A percentile compares a stretch with the other conserved stretches of the same genome.
Evolutionary conservation across 1,140 invertebrate genomes (phyloP).

Genomic region (Acromyrmex heyeri): DNA sequence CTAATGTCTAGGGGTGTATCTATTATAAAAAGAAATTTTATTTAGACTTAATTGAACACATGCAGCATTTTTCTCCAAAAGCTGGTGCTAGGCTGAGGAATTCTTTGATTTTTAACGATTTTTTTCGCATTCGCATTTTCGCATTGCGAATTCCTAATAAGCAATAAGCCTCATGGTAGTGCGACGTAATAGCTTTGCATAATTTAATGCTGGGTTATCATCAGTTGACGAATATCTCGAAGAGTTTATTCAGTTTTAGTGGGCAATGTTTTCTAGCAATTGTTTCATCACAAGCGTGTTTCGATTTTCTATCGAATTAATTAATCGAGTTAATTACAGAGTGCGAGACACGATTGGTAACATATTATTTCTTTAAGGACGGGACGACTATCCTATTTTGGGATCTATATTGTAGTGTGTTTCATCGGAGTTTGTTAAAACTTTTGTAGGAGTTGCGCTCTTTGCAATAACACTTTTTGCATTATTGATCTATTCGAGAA

Average conservation of each 20-base stretch:
- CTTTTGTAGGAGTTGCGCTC: background rate
- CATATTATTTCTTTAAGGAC: slow-evolving; percentile 28
- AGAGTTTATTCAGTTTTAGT: slow-evolving; percentile 10
- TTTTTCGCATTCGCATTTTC: background rate
- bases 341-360: background rate
- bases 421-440: slow-evolving; percentile 17
- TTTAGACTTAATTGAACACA: slow-evolving; percentile 44
- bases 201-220: slow-evolving; percentile 16
- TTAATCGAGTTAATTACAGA: slow-evolving; percentile 50
- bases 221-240: background rate
- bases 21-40: slow-evolving; percentile 82
- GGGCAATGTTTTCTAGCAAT: background rate
- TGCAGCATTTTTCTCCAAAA: slow-evolving; percentile 52
- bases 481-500: background rate
- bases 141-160: background rate
- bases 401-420: background rate
- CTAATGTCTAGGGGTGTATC: slow-evolving; percentile 77
- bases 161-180: slow-evolving; percentile 47
- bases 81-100: slow-evolving; percentile 49
- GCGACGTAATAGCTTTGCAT: slow-evolving; percentile 29
- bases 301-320: slow-evolving; percentile 16
- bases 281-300: slow-evolving; percentile 18
- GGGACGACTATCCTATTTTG: slow-evolving; percentile 31
- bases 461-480: background rate
- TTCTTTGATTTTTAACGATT: background rate